Conservation (phyloP, 2,888 invertebrate species). For the Microplitis manilae region DNA sequence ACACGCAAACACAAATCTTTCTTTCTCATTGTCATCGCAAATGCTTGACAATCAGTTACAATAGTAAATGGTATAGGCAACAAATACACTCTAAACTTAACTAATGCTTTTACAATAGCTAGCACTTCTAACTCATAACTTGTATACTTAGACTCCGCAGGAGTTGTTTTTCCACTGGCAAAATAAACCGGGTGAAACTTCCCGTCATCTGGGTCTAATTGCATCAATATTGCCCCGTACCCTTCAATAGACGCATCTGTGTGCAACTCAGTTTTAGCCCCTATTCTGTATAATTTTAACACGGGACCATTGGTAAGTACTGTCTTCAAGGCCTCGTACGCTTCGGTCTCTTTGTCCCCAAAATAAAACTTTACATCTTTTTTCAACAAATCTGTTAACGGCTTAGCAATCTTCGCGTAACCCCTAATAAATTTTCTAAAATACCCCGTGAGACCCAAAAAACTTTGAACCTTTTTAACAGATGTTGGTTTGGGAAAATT, state of each 20-base stretch:
- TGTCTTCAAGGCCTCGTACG: conserved; percentile 44
- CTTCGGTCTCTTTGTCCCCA: conserved; percentile 22
- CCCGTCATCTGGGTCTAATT: conserved; percentile 48
- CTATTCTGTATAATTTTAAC: conserved; percentile 39
- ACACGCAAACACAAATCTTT: conserved; percentile 49
- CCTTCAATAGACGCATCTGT: conserved; percentile 51
- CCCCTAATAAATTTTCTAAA: conserved; percentile 50
- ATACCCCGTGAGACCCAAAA: conserved; percentile 50
- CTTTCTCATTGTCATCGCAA: conserved; percentile 43
- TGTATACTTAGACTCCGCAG: conserved; percentile 52
- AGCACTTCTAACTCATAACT: conserved; percentile 54
- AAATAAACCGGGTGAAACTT: conserved; percentile 53
- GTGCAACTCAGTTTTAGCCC: conserved; percentile 45
- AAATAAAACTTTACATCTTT: conserved; percentile 47
- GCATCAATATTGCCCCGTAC: conserved; percentile 54
- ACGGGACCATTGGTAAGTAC: conserved; percentile 42
- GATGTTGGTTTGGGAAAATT: conserved; percentile 42
- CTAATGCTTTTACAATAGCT: conserved; percentile 54
- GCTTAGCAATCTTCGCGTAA: conserved; percentile 53
- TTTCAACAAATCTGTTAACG: conserved; percentile 54
- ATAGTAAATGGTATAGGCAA: conserved; percentile 55
- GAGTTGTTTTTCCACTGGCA: conserved; percentile 53
- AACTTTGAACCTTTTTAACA: conserved; percentile 44
- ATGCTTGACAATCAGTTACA: conserved; percentile 52
- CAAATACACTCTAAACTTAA: conserved; percentile 52